phyloP scores from a whole-genome alignment of 92 coral and sea anemone species.

The Montipora capitata region DNA sequence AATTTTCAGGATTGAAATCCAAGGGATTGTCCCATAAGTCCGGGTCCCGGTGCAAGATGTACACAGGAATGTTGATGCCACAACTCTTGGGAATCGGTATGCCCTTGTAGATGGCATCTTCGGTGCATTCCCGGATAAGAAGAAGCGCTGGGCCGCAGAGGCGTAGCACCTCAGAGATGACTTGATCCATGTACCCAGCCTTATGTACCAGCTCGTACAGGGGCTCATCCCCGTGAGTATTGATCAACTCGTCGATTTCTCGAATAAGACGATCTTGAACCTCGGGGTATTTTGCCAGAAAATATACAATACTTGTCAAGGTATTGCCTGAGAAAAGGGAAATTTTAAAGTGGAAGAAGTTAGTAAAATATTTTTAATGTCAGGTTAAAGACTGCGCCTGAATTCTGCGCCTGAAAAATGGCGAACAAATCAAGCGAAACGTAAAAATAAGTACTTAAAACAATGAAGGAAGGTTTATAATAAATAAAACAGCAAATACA shows the following conservation, averaged over 20 bases:
- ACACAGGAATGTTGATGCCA: conserved; percentile 65
- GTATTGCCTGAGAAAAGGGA: conserved; percentile 24
- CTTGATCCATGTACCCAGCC: conserved; percentile 74
- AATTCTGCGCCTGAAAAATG: no score
- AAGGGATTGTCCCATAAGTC: conserved; percentile 74
- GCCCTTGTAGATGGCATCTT: conserved; percentile 66
- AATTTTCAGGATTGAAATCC: conserved; percentile 82
- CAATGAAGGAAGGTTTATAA: no score
- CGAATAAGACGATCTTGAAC: conserved; percentile 73
- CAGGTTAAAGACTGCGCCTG: no score
- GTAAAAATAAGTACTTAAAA: no score
- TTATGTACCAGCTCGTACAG: conserved; percentile 69
- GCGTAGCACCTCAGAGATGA: conserved; percentile 74
- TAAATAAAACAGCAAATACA: no score
- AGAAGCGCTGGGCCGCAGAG: conserved; percentile 67
- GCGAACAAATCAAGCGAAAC: no score
- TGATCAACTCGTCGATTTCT: conserved; percentile 39
- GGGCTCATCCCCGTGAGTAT: conserved; percentile 44
- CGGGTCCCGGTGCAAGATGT: conserved; percentile 80
- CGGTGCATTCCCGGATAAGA: conserved; percentile 57
- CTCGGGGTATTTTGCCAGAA: conserved; percentile 67
- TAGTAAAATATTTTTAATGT: no score
- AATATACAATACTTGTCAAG: conserved; percentile 63
- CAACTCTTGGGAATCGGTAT: conserved; percentile 69
- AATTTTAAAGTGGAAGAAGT: no score